These are phyloP conservation scores for Oncopeltus fasciatus DNA, from an alignment of 1,140 invertebrate genomes.

Conservation along the genomic window DNA sequence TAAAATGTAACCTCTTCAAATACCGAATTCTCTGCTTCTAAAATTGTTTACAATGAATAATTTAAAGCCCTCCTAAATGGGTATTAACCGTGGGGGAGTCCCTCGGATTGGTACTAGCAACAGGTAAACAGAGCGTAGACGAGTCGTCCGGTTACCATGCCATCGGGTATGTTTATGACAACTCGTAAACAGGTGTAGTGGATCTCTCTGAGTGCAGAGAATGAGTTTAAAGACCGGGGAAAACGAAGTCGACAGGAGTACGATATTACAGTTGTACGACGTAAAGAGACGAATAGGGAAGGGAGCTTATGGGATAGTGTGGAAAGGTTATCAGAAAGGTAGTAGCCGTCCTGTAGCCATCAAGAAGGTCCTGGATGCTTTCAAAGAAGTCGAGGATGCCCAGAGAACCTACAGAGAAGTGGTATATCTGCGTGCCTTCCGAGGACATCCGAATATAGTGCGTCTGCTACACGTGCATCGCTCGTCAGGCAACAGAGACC, in stretches of 20 bases:
- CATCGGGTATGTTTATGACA: not conserved
- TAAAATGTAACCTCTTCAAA: too few relatives aligned
- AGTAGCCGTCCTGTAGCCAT: constrained; percentile 83
- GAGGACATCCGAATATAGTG: constrained; percentile 90
- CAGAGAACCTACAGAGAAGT: constrained; percentile 91
- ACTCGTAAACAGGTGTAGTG: constrained; percentile 2
- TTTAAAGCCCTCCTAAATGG: too few relatives aligned
- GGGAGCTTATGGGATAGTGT: constrained; percentile 89
- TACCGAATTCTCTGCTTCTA: too few relatives aligned
- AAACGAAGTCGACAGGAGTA: not conserved
- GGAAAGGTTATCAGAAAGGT: constrained; percentile 84
- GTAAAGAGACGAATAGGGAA: not conserved
- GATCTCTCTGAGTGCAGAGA: not conserved
- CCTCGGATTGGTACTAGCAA: too few relatives aligned
- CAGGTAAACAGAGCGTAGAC: too few relatives aligned
- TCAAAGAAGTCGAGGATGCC: constrained; percentile 79
- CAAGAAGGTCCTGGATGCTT: constrained; percentile 97
- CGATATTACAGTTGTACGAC: not conserved
- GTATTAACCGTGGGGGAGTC: too few relatives aligned
- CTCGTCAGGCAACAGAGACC: constrained; percentile 87
- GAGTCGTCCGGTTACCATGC: not conserved
- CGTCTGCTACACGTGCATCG: constrained; percentile 81
- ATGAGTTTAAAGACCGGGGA: not conserved
- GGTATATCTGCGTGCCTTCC: constrained; percentile 82
- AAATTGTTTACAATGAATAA: too few relatives aligned